Conservation (phyloP, 2,888 invertebrate species). For the Scaptomyza reducta region DNA sequence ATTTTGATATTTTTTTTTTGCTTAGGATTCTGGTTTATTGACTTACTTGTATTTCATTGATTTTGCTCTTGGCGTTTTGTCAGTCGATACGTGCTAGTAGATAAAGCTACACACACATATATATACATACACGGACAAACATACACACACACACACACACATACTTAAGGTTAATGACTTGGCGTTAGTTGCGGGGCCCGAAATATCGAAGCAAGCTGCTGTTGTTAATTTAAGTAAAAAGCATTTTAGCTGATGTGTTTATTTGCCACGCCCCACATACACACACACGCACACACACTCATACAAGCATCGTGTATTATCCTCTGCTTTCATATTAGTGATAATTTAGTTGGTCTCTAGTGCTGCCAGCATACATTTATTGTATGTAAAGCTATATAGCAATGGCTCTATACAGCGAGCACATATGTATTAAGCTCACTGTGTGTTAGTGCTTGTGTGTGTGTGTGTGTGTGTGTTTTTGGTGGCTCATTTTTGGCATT, state of each 20-base stretch:
- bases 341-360: constrained; percentile 78
- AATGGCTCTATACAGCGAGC: constrained; percentile 51
- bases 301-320: constrained; percentile 22
- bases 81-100: constrained; percentile 33
- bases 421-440: constrained; percentile 22
- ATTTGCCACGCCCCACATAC: constrained; percentile 72
- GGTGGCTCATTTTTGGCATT: constrained; percentile 68
- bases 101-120: constrained; percentile 16
- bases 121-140: neutral
- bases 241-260: constrained; percentile 78
- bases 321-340: constrained; percentile 67
- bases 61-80: constrained; percentile 42
- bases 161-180: constrained; percentile 63
- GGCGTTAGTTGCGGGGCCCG: constrained; percentile 51
- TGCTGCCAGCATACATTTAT: constrained; percentile 60
- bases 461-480: constrained; percentile 13
- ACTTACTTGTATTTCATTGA: constrained; percentile 55
- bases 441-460: neutral
- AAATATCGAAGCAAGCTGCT: constrained; percentile 65
- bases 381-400: constrained; percentile 49
- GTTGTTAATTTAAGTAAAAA: constrained; percentile 79
- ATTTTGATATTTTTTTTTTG: constrained; percentile 35
- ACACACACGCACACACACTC: constrained; percentile 24
- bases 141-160: constrained; percentile 11
- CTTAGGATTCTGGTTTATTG: constrained; percentile 29